Base-by-base conservation (phyloP, 2,797 vertebrate species). In the Gymnoscopelus braueri region DNA sequence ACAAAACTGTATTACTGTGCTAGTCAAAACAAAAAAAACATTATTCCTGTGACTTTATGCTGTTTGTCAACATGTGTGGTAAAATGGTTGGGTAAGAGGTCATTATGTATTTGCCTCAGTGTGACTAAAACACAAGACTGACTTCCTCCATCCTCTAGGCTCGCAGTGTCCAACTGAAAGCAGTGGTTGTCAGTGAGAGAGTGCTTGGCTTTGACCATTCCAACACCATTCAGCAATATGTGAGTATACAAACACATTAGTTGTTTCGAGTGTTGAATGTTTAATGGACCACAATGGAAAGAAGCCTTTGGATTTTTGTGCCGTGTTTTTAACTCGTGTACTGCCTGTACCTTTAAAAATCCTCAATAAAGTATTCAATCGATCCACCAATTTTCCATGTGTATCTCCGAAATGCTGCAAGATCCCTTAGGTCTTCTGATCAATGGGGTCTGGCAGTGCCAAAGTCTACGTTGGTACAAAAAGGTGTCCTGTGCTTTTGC, bases 181-280 rank as follows among this genome's bases (percentile, higher is more conserved):
- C 92, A 12, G 93, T 96, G 73, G 86, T 95, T 65, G 92, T 95
- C 84, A 94, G 94, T 51, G 95, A 96, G 87, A 84, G 94, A 72
- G 91, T 94, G 39, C 78, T 94, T 26, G 94, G 95, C 70, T 96
- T 95, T 67, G 95, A 96, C 84, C 93, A 95, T 79, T 91, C 93
- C 54, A 89, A 88, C 85, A 93, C 95, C 1, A 93, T 95, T 81
- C 92, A 92, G 80, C 93, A 95, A 91, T 95, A 96, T 69, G 95
- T 95, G 83, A 90, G 95, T 90, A 32, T 11, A 7, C 12, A 7
- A 32, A 35, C 5, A 24, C 13, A 55, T 44, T 39, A 8, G 8
- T 44, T 44, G 39, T 44, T 10, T 44, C 10, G 39, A 44, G 32
- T 35, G 32, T 6, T 35, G 32, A 35, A 35, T 6, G 32, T 35